Conservation (phyloP, 1,140 invertebrate genomes). For the Drosophila mauritiana region DNA sequence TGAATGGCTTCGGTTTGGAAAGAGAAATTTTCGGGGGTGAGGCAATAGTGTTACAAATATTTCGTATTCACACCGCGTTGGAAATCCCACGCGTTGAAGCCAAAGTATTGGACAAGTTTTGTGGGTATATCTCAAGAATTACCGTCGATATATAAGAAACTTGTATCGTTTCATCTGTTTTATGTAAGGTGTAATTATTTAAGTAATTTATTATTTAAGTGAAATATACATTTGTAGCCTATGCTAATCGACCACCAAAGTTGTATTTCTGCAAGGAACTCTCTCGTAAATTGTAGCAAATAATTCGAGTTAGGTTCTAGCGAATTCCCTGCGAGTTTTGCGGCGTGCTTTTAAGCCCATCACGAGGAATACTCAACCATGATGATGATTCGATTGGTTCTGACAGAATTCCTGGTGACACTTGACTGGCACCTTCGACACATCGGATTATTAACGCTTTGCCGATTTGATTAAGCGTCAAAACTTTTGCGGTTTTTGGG, state of each 20-base stretch:
- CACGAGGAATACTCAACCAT: neutral
- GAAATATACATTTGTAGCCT: too few relatives aligned
- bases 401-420: slow-evolving; percentile 76
- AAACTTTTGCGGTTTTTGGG: slow-evolving; percentile 60
- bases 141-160: neutral
- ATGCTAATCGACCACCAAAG: neutral
- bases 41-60: slow-evolving; percentile 12
- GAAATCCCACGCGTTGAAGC: slow-evolving; percentile 5
- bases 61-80: slow-evolving; percentile 13
- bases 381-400: slow-evolving; percentile 38
- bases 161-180: neutral
- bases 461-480: slow-evolving; percentile 73
- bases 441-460: slow-evolving; percentile 75
- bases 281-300: neutral
- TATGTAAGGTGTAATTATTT: too few relatives aligned
- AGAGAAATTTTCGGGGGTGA: neutral
- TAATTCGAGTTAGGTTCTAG: slow-evolving; percentile 1
- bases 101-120: neutral
- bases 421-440: slow-evolving; percentile 63
- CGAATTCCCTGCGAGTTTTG: slow-evolving; percentile 18
- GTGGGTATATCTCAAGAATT: neutral
- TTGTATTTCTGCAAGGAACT: neutral
- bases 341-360: slow-evolving; percentile 1
- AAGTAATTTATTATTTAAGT: too few relatives aligned
- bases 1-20: slow-evolving; percentile 4